phyloP scores from a whole-genome alignment of 1,140 invertebrate species.

The Plodia interpunctella region DNA sequence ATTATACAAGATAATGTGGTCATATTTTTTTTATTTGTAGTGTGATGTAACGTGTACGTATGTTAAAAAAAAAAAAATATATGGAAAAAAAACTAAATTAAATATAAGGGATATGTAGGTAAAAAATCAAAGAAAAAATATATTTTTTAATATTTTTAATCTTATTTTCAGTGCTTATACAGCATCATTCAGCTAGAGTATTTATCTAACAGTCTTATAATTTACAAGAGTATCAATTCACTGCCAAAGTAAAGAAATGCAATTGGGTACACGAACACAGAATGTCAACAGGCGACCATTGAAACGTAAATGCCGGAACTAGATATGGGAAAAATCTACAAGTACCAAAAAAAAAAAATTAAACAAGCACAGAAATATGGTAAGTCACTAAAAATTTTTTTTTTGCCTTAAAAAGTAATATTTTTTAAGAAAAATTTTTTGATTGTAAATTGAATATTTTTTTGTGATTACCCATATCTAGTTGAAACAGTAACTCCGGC shows the following conservation, averaged over 20 bases:
- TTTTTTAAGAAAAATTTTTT: no score
- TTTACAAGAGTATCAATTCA: conserved; percentile 70
- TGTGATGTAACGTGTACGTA: no score
- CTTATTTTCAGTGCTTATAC: conserved; percentile 42
- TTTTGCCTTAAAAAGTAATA: no score
- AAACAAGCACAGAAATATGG: no score
- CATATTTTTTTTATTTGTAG: no score
- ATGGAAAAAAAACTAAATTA: no score
- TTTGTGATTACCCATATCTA: background rate
- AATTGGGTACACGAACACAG: conserved; percentile 46
- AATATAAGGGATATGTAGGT: background rate
- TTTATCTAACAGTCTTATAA: conserved; percentile 74
- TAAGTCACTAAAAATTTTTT: no score
- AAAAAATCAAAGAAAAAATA: conserved; percentile 19
- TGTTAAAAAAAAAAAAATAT: no score
- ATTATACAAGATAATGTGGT: no score
- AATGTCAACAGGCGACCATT: conserved; percentile 29
- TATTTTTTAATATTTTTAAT: conserved; percentile 49
- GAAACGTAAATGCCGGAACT: conserved; percentile 3
- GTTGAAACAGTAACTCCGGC: background rate
- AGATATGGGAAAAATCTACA: conserved; percentile 3
- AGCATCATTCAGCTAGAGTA: conserved; percentile 67
- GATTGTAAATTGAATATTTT: no score
- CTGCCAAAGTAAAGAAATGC: conserved; percentile 53
- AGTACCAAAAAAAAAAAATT: background rate